Conservation (phyloP, 1,140 invertebrate genomes). For the Lethrus apterus region DNA sequence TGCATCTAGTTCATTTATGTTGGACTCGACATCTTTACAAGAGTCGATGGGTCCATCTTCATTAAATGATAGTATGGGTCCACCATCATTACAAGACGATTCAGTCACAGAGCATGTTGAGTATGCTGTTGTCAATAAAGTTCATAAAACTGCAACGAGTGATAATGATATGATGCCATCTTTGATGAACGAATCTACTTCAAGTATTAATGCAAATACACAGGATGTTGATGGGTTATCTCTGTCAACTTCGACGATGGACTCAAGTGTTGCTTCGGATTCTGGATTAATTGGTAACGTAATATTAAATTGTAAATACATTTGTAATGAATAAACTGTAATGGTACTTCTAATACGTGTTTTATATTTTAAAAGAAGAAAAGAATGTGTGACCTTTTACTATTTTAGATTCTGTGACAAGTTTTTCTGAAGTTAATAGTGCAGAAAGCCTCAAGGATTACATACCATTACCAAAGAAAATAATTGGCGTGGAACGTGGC, state of each 20-base stretch:
- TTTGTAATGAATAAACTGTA: not conserved
- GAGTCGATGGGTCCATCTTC: conserved; percentile 36
- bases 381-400: not conserved
- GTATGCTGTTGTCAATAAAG: conserved; percentile 17
- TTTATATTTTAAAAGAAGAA: not conserved
- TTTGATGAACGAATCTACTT: conserved; percentile 33
- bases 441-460: conserved; percentile 37
- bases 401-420: conserved; percentile 37
- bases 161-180: conserved; percentile 1
- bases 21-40: conserved; percentile 46
- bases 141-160: conserved; percentile 1
- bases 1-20: conserved; percentile 49
- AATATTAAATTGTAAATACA: not conserved
- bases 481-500: conserved; percentile 49
- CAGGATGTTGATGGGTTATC: conserved; percentile 32
- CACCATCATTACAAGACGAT: conserved; percentile 35
- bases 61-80: conserved; percentile 35
- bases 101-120: conserved; percentile 26
- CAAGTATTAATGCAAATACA: conserved; percentile 34
- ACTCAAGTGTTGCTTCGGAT: conserved; percentile 36
- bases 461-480: conserved; percentile 30
- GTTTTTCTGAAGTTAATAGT: conserved; percentile 33
- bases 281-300: conserved; percentile 29
- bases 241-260: conserved; percentile 27
- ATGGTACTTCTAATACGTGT: not conserved